A percentile compares a stretch with the other conserved stretches of the same genome.
phyloP scores from a whole-genome alignment of 92 coral and sea anemone genomes.

The Diadumene lineata region DNA sequence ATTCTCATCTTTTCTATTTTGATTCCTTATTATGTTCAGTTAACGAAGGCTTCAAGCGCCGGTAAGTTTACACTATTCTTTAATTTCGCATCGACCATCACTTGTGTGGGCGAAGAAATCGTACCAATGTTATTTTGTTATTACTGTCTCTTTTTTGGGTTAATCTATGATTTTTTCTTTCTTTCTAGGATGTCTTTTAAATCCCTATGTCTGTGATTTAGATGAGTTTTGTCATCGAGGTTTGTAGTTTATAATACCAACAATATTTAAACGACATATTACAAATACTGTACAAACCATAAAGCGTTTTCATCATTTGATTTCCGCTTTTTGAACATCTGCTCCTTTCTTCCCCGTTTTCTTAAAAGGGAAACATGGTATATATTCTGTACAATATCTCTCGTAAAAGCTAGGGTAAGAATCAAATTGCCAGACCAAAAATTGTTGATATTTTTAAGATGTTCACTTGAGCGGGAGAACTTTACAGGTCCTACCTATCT shows the following conservation, averaged over 20 bases:
- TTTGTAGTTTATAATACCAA: constrained; percentile 9
- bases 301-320: not conserved
- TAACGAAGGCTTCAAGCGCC: constrained; percentile 56
- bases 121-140: constrained; percentile 13
- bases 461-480: constrained; percentile 39
- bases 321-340: constrained; percentile 13
- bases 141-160: not conserved
- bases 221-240: constrained; percentile 61
- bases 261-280: too few species aligned
- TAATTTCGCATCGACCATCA: not conserved
- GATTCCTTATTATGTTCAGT: constrained; percentile 62
- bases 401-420: not conserved
- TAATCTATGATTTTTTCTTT: constrained; percentile 13
- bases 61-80: constrained; percentile 56
- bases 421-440: not conserved
- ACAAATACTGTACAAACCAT: too few species aligned
- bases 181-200: constrained; percentile 17
- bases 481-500: not conserved
- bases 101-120: constrained; percentile 39
- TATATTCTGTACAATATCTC: not conserved
- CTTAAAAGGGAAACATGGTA: not conserved
- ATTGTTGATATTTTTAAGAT: constrained; percentile 16
- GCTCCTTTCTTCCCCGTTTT: not conserved
- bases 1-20: constrained; percentile 40
- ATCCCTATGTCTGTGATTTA: constrained; percentile 30